Percentiles rank a stretch among this genome's conserved stretches.
These are phyloP conservation scores for Bursaphelenchus okinawaensis DNA, from an alignment of 2,888 invertebrate genomes.

Conservation along the genomic window DNA sequence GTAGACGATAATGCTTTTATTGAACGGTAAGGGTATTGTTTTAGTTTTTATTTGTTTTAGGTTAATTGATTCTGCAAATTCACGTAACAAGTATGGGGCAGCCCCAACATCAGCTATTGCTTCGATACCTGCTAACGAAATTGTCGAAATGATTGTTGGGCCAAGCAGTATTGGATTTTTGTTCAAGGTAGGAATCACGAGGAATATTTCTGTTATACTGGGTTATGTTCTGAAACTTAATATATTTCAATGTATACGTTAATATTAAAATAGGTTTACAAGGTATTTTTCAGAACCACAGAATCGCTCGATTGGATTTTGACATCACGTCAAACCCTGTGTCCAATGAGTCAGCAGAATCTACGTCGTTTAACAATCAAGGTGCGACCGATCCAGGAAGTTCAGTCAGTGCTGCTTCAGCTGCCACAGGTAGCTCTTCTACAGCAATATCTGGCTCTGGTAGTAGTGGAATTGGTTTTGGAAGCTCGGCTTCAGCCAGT, in stretches of 20 bases:
- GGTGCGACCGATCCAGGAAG: constrained; percentile 2
- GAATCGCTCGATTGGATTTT: constrained; percentile 30
- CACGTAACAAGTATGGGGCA: constrained; percentile 26
- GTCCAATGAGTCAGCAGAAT: constrained; percentile 8
- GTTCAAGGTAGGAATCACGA: too few species aligned
- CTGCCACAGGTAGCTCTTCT: neutral
- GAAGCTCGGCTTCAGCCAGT: constrained; percentile 24
- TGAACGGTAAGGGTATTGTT: constrained; percentile 22
- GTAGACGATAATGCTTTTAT: constrained; percentile 28
- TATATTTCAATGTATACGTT: neutral
- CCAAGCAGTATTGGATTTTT: constrained; percentile 38
- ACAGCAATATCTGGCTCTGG: constrained; percentile 16
- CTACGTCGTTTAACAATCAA: neutral
- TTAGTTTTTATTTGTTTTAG: constrained; percentile 15
- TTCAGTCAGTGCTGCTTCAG: constrained; percentile 1
- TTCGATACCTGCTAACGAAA: constrained; percentile 23
- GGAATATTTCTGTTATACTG: too few species aligned
- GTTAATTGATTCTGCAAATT: constrained; percentile 28
- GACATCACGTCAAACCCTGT: constrained; percentile 19
- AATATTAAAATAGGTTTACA: constrained; percentile 1
- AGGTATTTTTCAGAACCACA: constrained; percentile 16
- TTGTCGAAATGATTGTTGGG: constrained; percentile 42
- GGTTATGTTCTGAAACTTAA: neutral
- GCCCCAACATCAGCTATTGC: constrained; percentile 22
- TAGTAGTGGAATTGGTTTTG: neutral